phyloP scores from a whole-genome alignment of 2,113 vertebrate genomes.

The Talpa occidentalis region DNA sequence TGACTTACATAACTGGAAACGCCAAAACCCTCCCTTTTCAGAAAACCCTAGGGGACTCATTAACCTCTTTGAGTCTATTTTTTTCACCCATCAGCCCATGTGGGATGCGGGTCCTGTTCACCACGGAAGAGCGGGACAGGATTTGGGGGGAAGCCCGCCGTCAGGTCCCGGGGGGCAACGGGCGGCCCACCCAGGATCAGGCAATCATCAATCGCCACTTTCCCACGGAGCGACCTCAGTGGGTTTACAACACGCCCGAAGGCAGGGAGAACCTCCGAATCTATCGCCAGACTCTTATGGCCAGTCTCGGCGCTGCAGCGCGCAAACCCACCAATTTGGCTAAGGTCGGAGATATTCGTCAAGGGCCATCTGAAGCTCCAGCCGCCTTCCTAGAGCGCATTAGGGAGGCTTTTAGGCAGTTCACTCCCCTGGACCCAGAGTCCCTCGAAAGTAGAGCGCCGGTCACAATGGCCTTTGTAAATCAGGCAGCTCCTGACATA shows the following conservation, averaged over 20 bases:
- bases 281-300: not conserved
- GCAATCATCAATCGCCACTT: rapidly evolving
- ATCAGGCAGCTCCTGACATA: not conserved
- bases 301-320: not conserved
- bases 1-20: not conserved
- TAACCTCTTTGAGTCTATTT: not conserved
- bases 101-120: not conserved
- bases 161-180: not conserved
- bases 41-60: not conserved
- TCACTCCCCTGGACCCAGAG: not conserved
- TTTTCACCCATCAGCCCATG: not conserved
- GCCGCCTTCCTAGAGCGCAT: not conserved
- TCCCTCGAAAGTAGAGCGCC: not conserved
- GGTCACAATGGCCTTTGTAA: not conserved
- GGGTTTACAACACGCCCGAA: not conserved
- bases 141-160: not conserved
- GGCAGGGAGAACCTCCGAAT: not conserved
- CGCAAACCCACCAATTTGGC: not conserved
- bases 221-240: rapidly evolving
- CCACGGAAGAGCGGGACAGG: not conserved
- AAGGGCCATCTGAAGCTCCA: rapidly evolving
- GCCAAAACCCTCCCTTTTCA: not conserved
- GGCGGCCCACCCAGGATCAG: not conserved
- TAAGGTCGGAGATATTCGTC: not conserved
- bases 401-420: not conserved